Percentiles rank a stretch among this genome's conserved stretches.
Conservation (phyloP, 2,888 invertebrate genomes). For the Lydus trimaculatus region DNA sequence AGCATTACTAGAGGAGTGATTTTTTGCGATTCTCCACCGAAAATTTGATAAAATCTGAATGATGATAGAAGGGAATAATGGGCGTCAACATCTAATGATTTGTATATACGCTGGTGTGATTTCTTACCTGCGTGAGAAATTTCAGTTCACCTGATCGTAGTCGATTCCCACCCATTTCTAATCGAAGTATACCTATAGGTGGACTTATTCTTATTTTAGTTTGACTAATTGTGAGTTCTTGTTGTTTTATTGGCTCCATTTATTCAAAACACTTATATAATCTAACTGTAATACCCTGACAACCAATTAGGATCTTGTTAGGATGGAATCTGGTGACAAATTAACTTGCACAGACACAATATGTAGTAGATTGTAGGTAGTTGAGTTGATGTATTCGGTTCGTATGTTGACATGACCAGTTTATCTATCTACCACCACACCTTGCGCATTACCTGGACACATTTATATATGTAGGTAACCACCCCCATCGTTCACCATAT, state of each 20-base stretch:
- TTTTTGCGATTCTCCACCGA: background rate
- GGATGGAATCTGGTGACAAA: slow-evolving; percentile 20
- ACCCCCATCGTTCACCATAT: slow-evolving; percentile 27
- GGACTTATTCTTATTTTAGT: slow-evolving; percentile 38
- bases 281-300: background rate
- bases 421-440: slow-evolving; percentile 46
- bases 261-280: too few relatives aligned
- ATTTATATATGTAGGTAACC: slow-evolving; percentile 29
- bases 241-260: slow-evolving; percentile 32
- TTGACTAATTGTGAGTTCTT: slow-evolving; percentile 29
- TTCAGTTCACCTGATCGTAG: slow-evolving; percentile 53
- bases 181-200: slow-evolving; percentile 58
- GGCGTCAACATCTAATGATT: background rate
- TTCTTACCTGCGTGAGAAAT: slow-evolving; percentile 46
- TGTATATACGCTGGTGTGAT: background rate
- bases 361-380: slow-evolving; percentile 15
- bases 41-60: background rate
- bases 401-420: slow-evolving; percentile 40
- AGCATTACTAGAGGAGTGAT: background rate
- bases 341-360: slow-evolving; percentile 20
- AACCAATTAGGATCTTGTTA: background rate
- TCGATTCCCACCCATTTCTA: slow-evolving; percentile 52
- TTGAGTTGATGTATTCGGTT: slow-evolving; percentile 26
- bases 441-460: slow-evolving; percentile 40
- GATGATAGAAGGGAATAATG: background rate